phyloP scores from a whole-genome alignment of 2,113 vertebrate genomes.

The Geococcyx californianus region DNA sequence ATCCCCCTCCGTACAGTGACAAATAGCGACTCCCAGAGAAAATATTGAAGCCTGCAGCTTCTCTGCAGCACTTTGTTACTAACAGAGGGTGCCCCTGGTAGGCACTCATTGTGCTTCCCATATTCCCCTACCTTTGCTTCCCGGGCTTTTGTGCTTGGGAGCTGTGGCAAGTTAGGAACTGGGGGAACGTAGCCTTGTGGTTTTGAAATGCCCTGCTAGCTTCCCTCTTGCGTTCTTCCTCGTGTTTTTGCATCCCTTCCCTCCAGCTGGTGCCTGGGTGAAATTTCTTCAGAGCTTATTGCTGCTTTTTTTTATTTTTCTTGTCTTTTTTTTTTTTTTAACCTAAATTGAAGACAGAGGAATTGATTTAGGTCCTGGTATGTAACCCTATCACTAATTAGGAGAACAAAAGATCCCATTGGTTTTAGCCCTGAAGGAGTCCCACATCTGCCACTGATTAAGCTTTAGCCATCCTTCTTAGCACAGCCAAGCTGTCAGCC shows the following conservation, averaged over 20 bases:
- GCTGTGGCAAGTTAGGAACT: neutral
- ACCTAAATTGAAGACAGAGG: neutral
- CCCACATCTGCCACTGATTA: neutral
- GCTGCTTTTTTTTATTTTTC: neutral
- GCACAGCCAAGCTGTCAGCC: neutral
- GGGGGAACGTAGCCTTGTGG: neutral
- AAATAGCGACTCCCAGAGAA: constrained; percentile 13
- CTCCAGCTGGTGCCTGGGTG: neutral
- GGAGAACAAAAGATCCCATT: neutral
- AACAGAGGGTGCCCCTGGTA: neutral
- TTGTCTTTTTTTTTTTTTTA: neutral
- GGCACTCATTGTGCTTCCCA: neutral
- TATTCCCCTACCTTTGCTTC: neutral
- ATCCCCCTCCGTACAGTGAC: neutral
- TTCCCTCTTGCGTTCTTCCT: neutral
- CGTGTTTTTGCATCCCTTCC: neutral
- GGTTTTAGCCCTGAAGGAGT: neutral
- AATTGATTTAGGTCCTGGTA: neutral
- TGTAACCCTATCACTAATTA: neutral
- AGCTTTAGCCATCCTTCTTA: neutral
- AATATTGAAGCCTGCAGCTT: neutral
- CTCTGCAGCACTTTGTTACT: neutral
- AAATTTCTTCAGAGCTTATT: neutral
- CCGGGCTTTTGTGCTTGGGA: neutral
- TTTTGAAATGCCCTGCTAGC: neutral